phyloP scores from a whole-genome alignment of 2,113 vertebrate genomes.

The Platycercus adscitus region DNA sequence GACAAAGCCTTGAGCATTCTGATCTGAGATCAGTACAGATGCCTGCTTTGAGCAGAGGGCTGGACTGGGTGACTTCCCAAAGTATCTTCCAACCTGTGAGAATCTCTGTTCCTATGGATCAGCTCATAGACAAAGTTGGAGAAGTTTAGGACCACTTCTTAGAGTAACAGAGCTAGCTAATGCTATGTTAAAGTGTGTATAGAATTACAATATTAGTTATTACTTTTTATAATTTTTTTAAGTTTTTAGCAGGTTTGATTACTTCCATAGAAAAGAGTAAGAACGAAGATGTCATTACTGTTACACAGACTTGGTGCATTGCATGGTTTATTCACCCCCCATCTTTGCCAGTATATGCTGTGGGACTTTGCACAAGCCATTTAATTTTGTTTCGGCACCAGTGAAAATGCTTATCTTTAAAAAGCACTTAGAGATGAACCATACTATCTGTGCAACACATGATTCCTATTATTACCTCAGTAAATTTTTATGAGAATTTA shows the following conservation, averaged over 20 bases:
- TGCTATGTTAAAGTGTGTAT: background rate
- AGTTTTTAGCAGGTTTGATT: background rate
- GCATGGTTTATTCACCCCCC: background rate
- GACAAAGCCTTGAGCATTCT: background rate
- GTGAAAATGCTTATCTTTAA: background rate
- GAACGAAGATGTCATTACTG: background rate
- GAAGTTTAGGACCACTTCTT: background rate
- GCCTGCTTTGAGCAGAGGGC: background rate
- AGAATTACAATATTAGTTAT: background rate
- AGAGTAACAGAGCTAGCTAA: background rate
- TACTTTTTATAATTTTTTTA: background rate
- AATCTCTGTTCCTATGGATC: background rate
- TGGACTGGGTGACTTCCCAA: background rate
- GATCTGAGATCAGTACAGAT: background rate
- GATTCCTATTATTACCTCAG: constrained; percentile 21
- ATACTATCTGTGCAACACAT: background rate
- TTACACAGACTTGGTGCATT: background rate
- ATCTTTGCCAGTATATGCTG: background rate
- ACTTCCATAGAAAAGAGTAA: background rate
- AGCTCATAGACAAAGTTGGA: background rate
- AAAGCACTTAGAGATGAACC: constrained; percentile 8
- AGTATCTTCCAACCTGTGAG: background rate
- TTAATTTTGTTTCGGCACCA: constrained; percentile 7
- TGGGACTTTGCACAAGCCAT: background rate
- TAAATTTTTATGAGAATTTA: constrained; percentile 21